Conservation (phyloP, 1,140 invertebrate species). For the Tribolium castaneum region DNA sequence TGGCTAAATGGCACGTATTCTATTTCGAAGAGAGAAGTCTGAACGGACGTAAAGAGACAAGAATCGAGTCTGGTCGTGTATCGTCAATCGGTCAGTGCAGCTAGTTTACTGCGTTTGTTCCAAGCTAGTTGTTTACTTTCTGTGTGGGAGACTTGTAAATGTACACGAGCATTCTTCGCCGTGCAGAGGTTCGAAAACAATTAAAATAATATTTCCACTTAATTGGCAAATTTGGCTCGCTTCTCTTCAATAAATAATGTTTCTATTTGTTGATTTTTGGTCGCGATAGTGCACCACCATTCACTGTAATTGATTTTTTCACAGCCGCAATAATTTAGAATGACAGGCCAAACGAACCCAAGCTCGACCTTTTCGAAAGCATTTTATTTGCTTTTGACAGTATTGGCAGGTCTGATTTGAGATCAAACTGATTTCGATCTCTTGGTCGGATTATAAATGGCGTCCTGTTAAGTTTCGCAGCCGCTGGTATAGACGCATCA, state of each 20-base stretch:
- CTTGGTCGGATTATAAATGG: conserved; percentile 12
- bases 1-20: neutral
- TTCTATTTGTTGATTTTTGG: neutral
- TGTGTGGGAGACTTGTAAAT: conserved; percentile 48
- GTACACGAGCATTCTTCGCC: conserved; percentile 42
- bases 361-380: conserved; percentile 15
- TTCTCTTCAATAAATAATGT: neutral
- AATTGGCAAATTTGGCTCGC: too few relatives aligned
- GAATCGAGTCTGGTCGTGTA: conserved; percentile 9
- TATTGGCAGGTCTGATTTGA: conserved; percentile 13
- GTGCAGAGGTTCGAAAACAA: conserved; percentile 36
- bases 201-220: neutral
- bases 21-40: neutral
- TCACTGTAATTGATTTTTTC: conserved; percentile 14
- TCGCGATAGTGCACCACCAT: neutral
- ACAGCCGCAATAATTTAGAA: conserved; percentile 9
- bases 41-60: conserved; percentile 11
- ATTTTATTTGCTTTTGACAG: conserved; percentile 3
- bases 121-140: conserved; percentile 50
- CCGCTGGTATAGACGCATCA: conserved; percentile 34
- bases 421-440: conserved; percentile 18
- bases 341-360: neutral
- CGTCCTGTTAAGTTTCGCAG: conserved; percentile 21
- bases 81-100: conserved; percentile 14
- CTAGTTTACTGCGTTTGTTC: conserved; percentile 50